These are phyloP conservation scores for Lasiurus borealis DNA, from an alignment of 2,113 vertebrate genomes.

Conservation along the genomic window DNA sequence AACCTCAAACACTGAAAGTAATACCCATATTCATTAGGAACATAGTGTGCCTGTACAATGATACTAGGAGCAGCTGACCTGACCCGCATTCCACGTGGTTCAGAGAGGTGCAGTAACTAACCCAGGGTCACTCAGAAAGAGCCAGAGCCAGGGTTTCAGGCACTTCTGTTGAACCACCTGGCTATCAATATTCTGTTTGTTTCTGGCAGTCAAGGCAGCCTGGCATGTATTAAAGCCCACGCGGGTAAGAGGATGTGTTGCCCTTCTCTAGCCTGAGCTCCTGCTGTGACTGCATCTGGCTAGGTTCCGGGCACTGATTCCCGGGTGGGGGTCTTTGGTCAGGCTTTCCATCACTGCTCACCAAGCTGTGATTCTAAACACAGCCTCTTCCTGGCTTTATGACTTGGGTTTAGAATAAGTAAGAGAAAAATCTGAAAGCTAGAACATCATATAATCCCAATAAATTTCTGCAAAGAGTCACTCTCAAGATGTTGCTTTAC, in stretches of 20 bases:
- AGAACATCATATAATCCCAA: neutral
- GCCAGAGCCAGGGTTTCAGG: neutral
- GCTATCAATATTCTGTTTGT: neutral
- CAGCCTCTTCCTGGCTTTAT: neutral
- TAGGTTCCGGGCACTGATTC: neutral
- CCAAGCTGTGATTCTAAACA: neutral
- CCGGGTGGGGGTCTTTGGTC: neutral
- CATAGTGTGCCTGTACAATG: neutral
- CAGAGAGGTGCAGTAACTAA: neutral
- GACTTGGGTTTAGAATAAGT: neutral
- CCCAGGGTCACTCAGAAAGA: neutral
- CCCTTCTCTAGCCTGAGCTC: neutral
- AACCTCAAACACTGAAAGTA: neutral
- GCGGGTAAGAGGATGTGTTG: rapidly evolving
- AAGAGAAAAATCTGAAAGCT: conserved; percentile 19
- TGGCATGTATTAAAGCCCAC: neutral
- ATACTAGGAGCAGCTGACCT: neutral
- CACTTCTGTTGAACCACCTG: neutral
- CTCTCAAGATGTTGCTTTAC: neutral
- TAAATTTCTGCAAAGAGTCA: neutral
- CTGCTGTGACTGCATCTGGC: no score
- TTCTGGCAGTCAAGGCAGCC: conserved; percentile 16
- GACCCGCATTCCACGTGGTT: neutral
- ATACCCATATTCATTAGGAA: neutral
- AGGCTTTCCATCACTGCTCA: neutral